phyloP scores from a whole-genome alignment of 2,113 vertebrate species.

The Burhinus bistriatus region DNA sequence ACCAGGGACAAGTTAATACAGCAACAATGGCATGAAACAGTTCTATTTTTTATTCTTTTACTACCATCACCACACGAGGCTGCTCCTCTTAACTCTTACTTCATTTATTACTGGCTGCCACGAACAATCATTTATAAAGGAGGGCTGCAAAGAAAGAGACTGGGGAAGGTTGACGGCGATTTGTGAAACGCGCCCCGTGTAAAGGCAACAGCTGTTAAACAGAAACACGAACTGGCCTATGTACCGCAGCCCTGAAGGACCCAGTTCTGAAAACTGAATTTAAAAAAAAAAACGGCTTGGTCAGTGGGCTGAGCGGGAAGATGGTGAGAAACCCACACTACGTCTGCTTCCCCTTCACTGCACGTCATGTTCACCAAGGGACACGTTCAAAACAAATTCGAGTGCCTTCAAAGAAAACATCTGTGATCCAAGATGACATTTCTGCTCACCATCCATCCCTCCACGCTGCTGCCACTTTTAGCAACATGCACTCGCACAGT shows the following conservation, averaged over 20 bases:
- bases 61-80: not conserved
- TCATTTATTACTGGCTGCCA: not conserved
- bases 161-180: not conserved
- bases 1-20: not conserved
- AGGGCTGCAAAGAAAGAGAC: not conserved
- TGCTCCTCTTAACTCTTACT: not conserved
- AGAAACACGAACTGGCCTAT: not conserved
- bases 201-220: not conserved
- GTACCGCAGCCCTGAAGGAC: not conserved
- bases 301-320: not conserved
- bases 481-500: not conserved
- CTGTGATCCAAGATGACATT: not conserved
- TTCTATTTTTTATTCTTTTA: not conserved
- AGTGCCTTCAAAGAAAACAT: not conserved
- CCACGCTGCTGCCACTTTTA: not conserved
- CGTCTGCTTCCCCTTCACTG: not conserved
- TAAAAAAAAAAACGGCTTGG: not conserved
- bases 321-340: not conserved
- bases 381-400: not conserved
- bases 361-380: not conserved
- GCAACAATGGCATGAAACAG: not conserved
- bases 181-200: fast-evolving
- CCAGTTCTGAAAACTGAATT: not conserved
- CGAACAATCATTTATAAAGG: fast-evolving
- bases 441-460: constrained; percentile 22